Conservation (phyloP, 1,140 invertebrate species). For the Drosophila neocordata region DNA sequence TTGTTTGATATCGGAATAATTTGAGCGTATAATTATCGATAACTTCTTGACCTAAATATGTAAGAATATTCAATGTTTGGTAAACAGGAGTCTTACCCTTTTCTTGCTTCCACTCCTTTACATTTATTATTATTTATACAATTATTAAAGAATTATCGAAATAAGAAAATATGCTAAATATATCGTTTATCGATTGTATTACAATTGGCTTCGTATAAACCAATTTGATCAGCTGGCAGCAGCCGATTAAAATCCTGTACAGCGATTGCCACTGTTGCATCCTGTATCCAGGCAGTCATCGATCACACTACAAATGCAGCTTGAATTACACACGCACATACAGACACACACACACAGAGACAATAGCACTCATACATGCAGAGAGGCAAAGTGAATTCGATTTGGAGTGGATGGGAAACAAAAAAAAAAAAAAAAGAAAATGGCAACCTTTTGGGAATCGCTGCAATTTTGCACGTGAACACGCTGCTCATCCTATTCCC, state of each 20-base stretch:
- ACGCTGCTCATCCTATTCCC: conserved; percentile 51
- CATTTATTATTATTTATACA: too few species aligned
- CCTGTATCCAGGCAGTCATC: conserved; percentile 54
- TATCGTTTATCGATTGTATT: too few species aligned
- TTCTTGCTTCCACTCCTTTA: too few species aligned
- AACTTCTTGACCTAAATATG: too few species aligned
- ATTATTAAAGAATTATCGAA: too few species aligned
- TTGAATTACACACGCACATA: conserved; percentile 49
- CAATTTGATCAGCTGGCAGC: conserved; percentile 47
- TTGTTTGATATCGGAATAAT: too few species aligned
- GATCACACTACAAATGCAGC: conserved; percentile 70
- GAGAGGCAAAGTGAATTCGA: conserved; percentile 47
- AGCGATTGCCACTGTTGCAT: conserved; percentile 22
- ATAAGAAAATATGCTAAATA: too few species aligned
- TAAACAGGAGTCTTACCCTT: too few species aligned
- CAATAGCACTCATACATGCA: not conserved
- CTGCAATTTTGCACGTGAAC: conserved; percentile 80
- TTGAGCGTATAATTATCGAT: too few species aligned
- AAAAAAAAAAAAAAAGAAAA: conserved; percentile 31
- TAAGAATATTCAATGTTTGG: too few species aligned
- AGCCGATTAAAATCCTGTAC: conserved; percentile 63
- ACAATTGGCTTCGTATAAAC: not conserved
- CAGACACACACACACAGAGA: conserved; percentile 19
- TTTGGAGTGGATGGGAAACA: conserved; percentile 36
- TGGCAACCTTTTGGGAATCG: conserved; percentile 65